These are phyloP conservation scores for Coracias cyanogaster DNA, from an alignment of 2,797 vertebrate species.

Conservation along the genomic window DNA sequence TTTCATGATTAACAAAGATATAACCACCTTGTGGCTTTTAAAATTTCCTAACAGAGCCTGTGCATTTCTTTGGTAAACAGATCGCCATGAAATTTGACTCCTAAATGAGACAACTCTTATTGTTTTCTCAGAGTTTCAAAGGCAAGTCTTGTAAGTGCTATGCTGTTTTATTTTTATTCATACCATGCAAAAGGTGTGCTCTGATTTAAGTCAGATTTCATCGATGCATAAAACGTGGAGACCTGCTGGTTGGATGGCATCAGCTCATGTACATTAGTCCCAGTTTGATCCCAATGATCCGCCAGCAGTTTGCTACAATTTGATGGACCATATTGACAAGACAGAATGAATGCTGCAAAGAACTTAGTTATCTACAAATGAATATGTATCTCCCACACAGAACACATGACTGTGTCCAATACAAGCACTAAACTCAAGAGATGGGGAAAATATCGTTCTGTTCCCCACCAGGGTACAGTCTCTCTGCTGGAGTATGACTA, in stretches of 20 bases:
- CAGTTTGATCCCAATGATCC: neutral
- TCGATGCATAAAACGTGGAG: fast-evolving
- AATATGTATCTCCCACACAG: neutral
- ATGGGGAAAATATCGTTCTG: neutral
- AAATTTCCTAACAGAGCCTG: neutral
- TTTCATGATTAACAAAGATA: neutral
- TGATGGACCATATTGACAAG: neutral
- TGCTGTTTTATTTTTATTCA: neutral
- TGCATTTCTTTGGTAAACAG: neutral
- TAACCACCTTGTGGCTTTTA: neutral
- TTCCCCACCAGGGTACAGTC: neutral
- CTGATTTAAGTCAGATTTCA: neutral
- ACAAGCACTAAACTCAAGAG: neutral
- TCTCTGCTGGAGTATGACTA: constrained; percentile 16
- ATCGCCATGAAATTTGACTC: neutral
- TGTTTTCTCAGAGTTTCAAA: neutral
- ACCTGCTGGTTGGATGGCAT: neutral
- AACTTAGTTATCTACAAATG: neutral
- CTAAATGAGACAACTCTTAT: neutral
- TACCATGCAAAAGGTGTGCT: neutral
- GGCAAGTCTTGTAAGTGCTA: neutral
- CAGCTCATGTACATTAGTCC: neutral
- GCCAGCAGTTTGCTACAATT: neutral
- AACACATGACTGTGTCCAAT: neutral
- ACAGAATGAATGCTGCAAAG: neutral